Base-by-base conservation (phyloP, 2,797 vertebrate genomes). In the Ciconia nigra region DNA sequence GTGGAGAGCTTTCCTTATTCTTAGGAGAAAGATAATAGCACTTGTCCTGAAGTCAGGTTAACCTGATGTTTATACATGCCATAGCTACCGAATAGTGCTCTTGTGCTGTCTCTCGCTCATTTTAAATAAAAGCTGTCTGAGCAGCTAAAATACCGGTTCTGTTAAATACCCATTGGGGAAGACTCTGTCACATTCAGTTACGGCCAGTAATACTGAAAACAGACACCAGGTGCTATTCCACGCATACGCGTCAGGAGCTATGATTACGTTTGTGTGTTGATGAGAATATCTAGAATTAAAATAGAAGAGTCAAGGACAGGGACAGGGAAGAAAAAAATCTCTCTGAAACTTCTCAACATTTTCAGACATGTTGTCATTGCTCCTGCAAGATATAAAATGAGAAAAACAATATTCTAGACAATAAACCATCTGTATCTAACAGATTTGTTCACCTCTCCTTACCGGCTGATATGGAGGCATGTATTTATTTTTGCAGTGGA, bases 401-500 rank as follows among this genome's bases (percentile, higher is more conserved):
- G 88, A 65, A 91, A 93, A 95, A 92, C 58, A 86, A 51, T 55
- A 29, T 72, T 79, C 54, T 37, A 89, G 70, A 90, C 93, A 92
- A 92, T 72, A 69, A 90, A 81, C n/a, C 52, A 31, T 80, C 63
- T 66, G 63, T n/a, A 46, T 24, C 15, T 80, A 41, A 49, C 16
- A 93, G 61, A 55, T 69, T 49, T 54, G 9, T 72, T 77, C 80
- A 47, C 66, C 66, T 89, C 54, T 91, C 41, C 46, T 86, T 58
- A 89, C 52, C 0, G 0, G 47, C 87, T 88, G 85, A 74, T 71
- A 35, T 0, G 11, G 42, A 96, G 20, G 7, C 54, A 62, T 69
- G 65, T 96, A 81, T 97, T 96, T 96, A 79, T 96, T 92, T 94
- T 89, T 87, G 39, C 54, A 61, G 29, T 13, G 42, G 83, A 95